Percentiles rank a stretch among this genome's conserved stretches.
phyloP scores from a whole-genome alignment of 2,797 vertebrate genomes.

The Sciurus carolinensis region DNA sequence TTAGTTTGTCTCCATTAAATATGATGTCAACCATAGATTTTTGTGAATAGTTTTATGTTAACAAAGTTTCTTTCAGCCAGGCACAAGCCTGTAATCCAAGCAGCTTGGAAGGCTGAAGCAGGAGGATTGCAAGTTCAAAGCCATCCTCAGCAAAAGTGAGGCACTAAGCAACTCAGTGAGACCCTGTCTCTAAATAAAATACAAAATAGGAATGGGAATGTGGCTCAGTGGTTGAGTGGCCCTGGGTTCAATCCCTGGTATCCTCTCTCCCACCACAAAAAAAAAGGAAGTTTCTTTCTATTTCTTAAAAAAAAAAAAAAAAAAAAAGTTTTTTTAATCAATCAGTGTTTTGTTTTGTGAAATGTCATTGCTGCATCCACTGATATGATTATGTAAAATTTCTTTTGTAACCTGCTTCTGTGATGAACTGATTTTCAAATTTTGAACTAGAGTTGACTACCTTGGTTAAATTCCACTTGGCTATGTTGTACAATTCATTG shows the following conservation, averaged over 20 bases:
- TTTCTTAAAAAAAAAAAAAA: not conserved
- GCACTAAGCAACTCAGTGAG: too few species aligned
- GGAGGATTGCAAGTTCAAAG: too few species aligned
- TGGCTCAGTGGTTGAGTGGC: too few species aligned
- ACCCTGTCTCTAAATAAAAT: too few species aligned
- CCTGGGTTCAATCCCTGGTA: too few species aligned
- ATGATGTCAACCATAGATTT: not conserved
- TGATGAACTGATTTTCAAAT: not conserved
- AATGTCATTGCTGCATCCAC: not conserved
- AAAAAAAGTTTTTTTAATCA: too few species aligned
- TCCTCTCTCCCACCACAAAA: too few species aligned
- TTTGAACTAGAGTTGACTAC: not conserved
- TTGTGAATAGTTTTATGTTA: not conserved
- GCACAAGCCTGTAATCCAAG: too few species aligned
- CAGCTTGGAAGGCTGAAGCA: too few species aligned
- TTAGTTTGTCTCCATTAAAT: not conserved
- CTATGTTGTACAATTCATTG: not conserved
- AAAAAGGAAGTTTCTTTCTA: not conserved
- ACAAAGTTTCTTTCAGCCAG: not conserved
- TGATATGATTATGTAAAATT: not conserved
- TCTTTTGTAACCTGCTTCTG: not conserved
- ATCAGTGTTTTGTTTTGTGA: not conserved
- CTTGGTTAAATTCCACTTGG: not conserved
- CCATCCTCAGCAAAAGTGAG: too few species aligned
- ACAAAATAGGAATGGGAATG: too few species aligned